Evolutionary conservation across 1,140 invertebrate genomes (phyloP).

Genomic region (Aphaenogaster ashmeadi): DNA sequence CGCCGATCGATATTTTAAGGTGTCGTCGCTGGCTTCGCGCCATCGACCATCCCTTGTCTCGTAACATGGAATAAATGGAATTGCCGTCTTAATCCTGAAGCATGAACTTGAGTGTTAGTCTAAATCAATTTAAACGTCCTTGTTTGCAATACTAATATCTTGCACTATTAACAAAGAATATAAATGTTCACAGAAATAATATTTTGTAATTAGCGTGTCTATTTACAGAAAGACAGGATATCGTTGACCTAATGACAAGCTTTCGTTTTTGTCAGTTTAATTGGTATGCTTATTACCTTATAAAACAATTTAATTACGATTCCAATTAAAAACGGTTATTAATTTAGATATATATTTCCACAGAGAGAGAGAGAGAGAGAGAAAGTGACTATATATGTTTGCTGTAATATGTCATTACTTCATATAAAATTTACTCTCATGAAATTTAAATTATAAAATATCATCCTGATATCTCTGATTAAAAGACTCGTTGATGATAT

Average conservation of each 20-base stretch:
- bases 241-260: not conserved
- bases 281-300: not conserved
- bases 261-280: not conserved
- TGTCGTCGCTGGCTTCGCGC: slow-evolving; percentile 30
- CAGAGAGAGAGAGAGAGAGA: not conserved
- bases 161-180: not conserved
- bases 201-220: not conserved
- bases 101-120: not conserved
- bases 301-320: slow-evolving; percentile 46
- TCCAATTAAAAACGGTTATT: slow-evolving; percentile 44
- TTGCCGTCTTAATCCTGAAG: slow-evolving; percentile 13
- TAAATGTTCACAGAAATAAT: not conserved
- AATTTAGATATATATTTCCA: not conserved
- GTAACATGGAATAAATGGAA: slow-evolving; percentile 19
- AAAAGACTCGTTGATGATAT: slow-evolving; percentile 48
- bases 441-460: slow-evolving; percentile 12
- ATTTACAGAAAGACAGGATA: not conserved
- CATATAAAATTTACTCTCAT: slow-evolving; percentile 8
- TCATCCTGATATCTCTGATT: slow-evolving; percentile 44
- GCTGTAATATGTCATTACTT: slow-evolving; percentile 37
- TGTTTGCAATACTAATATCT: not conserved
- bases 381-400: not conserved
- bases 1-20: slow-evolving; percentile 74
- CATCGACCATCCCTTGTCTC: slow-evolving; percentile 14
- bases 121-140: not conserved